Percentiles rank a stretch among this genome's conserved stretches.
These are phyloP conservation scores for Cotesia chilonis DNA, from an alignment of 1,140 invertebrate species.

Conservation along the genomic window DNA sequence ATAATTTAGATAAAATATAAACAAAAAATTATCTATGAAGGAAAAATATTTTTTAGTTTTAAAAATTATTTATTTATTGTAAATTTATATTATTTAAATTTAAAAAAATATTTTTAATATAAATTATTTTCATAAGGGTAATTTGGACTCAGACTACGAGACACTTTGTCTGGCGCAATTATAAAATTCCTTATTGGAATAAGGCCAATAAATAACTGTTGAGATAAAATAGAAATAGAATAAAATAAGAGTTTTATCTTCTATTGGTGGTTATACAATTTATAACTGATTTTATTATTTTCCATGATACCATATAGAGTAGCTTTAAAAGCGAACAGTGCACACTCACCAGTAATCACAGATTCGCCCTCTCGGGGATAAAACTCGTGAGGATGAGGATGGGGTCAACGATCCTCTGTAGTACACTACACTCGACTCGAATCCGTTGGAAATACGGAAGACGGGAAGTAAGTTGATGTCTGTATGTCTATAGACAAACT, in stretches of 20 bases:
- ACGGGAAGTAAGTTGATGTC: slow-evolving; percentile 32
- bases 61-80: no score
- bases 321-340: no score
- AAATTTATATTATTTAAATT: no score
- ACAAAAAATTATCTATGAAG: no score
- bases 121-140: no score
- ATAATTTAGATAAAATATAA: no score
- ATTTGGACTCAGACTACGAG: no score
- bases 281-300: slow-evolving; percentile 7
- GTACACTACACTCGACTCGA: no score
- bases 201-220: no score
- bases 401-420: slow-evolving; percentile 30
- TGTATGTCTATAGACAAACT: slow-evolving; percentile 34
- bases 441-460: background rate
- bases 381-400: slow-evolving; percentile 25
- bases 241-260: no score
- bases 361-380: background rate
- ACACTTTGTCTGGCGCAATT: background rate
- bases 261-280: background rate
- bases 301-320: background rate
- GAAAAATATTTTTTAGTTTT: no score
- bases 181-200: background rate
- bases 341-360: slow-evolving; percentile 7
- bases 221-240: background rate
- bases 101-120: no score